These are phyloP conservation scores for Otolemur garnettii DNA, from an alignment of 2,113 vertebrate genomes.

Conservation along the genomic window DNA sequence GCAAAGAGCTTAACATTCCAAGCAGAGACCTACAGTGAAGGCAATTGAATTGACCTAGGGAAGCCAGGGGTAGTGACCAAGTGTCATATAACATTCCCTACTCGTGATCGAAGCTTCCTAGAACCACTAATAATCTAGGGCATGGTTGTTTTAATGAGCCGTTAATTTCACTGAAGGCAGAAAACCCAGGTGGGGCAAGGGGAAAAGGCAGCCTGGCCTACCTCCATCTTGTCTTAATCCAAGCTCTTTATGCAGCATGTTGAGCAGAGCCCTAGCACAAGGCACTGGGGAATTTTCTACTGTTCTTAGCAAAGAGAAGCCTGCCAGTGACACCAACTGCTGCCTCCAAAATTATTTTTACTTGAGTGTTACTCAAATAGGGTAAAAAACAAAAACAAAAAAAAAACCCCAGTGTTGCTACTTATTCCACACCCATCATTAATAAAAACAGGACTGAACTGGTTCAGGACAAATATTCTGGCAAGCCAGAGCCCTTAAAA, in stretches of 20 bases:
- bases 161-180: constrained; percentile 16
- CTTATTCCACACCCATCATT: not conserved
- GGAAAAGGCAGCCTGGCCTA: not conserved
- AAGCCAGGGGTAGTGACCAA: not conserved
- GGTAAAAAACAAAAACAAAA: constrained; percentile 58
- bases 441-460: not conserved
- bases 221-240: not conserved
- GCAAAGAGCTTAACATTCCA: constrained; percentile 9
- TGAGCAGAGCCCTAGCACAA: not conserved
- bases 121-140: not conserved
- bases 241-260: not conserved
- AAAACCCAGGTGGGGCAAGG: not conserved
- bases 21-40: not conserved
- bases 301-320: not conserved
- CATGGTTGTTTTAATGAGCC: not conserved
- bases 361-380: not conserved
- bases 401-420: not conserved
- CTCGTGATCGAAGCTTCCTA: not conserved
- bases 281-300: not conserved
- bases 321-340: not conserved
- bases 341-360: constrained; percentile 31
- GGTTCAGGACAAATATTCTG: constrained; percentile 13
- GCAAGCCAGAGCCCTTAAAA: not conserved
- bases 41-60: not conserved
- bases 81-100: not conserved